A percentile compares a stretch with the other conserved stretches of the same genome.
Conservation (phyloP, 2,888 invertebrate genomes). For the Cotesia congregata region DNA sequence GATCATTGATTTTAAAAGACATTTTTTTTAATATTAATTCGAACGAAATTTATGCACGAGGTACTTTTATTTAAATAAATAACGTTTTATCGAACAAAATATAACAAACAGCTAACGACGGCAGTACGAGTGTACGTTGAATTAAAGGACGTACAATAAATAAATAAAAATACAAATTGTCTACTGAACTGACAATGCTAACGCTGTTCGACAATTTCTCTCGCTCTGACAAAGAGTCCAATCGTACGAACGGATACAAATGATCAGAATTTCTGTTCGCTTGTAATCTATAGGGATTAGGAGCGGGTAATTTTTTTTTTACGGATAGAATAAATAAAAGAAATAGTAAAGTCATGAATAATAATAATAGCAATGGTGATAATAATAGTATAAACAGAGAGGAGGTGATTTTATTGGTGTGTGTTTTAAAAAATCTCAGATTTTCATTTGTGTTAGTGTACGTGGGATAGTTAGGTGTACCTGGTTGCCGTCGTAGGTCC, state of each 20-base stretch:
- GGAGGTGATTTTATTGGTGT: slow-evolving; percentile 5
- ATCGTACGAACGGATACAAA: background rate
- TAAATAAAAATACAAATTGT: too few relatives aligned
- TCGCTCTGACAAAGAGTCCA: background rate
- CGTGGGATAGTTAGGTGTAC: slow-evolving; percentile 73
- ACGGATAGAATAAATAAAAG: too few relatives aligned
- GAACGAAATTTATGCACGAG: background rate
- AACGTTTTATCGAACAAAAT: too few relatives aligned
- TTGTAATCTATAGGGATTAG: too few relatives aligned
- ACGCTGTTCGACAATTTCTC: background rate
- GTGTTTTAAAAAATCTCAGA: slow-evolving; percentile 48
- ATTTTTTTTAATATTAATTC: background rate
- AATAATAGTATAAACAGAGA: background rate
- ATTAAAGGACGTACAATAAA: too few relatives aligned
- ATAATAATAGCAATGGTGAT: background rate
- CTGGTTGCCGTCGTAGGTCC: slow-evolving; percentile 99
- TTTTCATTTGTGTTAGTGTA: slow-evolving; percentile 49
- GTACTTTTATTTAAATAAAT: background rate
- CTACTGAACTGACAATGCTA: background rate
- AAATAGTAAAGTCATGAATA: too few relatives aligned
- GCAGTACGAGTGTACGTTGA: too few relatives aligned
- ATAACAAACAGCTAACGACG: too few relatives aligned
- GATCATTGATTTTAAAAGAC: too few relatives aligned
- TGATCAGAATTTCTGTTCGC: too few relatives aligned
- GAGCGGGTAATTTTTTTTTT: too few relatives aligned